Conservation (phyloP, 2,797 vertebrate species). For the Premnoplex brunnescens region DNA sequence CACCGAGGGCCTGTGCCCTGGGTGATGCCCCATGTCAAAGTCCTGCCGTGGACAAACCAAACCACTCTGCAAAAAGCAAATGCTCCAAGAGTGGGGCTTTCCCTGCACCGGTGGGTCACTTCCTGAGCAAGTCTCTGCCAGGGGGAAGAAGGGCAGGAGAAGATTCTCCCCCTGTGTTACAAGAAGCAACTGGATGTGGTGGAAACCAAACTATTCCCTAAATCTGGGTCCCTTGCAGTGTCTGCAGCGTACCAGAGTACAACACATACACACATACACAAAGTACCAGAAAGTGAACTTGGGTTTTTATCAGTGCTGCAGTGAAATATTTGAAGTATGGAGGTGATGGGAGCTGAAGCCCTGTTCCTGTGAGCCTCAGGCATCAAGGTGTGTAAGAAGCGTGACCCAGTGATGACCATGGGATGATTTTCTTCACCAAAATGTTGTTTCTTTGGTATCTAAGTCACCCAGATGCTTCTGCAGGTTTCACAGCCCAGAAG, state of each 20-base stretch:
- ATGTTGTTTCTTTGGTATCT: accelerated
- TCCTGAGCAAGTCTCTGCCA: not conserved
- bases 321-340: not conserved
- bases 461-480: not conserved
- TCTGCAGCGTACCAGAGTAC: not conserved
- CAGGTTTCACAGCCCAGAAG: accelerated
- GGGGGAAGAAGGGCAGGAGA: not conserved
- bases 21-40: not conserved
- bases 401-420: accelerated
- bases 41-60: not conserved
- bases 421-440: not conserved
- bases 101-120: not conserved
- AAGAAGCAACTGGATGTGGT: not conserved
- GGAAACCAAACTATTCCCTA: not conserved
- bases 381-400: not conserved
- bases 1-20: not conserved
- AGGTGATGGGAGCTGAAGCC: not conserved
- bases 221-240: accelerated
- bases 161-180: not conserved
- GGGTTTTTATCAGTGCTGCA: not conserved
- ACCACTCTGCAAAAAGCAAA: not conserved
- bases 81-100: not conserved
- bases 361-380: accelerated
- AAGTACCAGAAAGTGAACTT: not conserved
- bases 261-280: accelerated